Conservation (phyloP, 2,888 invertebrate genomes). For the Sinohyriopsis cumingii region DNA sequence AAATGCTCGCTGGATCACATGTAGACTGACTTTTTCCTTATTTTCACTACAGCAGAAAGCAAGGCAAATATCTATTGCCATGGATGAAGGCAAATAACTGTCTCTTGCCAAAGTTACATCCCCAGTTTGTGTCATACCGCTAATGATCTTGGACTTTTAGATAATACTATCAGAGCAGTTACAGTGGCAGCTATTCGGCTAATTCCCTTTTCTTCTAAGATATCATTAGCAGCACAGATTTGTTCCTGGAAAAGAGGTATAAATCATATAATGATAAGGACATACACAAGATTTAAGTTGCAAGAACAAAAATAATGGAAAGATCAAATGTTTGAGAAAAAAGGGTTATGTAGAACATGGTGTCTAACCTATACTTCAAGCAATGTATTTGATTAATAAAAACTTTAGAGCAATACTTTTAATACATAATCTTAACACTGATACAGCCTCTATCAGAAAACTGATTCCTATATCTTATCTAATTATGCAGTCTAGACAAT, state of each 20-base stretch:
- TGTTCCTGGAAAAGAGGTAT: constrained; percentile 79
- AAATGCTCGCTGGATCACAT: no score
- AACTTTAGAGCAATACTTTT: not conserved
- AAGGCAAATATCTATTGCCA: no score
- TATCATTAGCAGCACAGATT: constrained; percentile 91
- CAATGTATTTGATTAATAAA: not conserved
- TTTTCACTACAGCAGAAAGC: no score
- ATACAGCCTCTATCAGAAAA: no score
- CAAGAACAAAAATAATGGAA: not conserved
- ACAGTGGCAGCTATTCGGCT: constrained; percentile 92
- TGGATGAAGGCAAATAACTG: no score
- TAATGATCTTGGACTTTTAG: constrained; percentile 38
- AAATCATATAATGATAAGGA: not conserved
- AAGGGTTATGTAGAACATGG: not conserved
- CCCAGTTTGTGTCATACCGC: constrained; percentile 25
- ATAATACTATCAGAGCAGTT: constrained; percentile 80
- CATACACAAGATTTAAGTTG: not conserved
- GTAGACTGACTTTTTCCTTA: no score
- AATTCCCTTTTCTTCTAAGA: constrained; percentile 87
- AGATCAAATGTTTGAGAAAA: not conserved
- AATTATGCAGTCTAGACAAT: no score
- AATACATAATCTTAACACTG: no score
- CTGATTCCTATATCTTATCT: no score
- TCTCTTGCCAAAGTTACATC: not conserved
- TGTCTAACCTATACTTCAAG: not conserved